Evolutionary conservation across 1,140 invertebrate species (phyloP).

Genomic region (Aphelenchoides besseyi): DNA sequence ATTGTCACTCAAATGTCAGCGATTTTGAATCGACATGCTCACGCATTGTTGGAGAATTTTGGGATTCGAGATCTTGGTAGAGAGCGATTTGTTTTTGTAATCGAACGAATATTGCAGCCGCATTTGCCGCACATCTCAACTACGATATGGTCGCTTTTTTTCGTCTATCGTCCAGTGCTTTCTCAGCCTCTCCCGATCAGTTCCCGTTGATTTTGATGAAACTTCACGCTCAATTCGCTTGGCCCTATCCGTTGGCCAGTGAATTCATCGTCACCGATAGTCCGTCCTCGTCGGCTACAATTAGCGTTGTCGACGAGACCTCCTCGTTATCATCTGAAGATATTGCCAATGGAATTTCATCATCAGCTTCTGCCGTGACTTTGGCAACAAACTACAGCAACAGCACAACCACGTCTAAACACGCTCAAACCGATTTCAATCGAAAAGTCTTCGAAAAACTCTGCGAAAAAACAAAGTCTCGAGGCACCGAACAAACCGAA

Average conservation of each 20-base stretch:
- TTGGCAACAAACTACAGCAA: background rate
- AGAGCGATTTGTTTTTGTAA: conserved; percentile 21
- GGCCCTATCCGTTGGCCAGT: conserved; percentile 55
- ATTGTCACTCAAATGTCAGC: conserved; percentile 29
- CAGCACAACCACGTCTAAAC: background rate
- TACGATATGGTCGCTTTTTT: conserved; percentile 47
- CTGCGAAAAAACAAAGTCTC: conserved; percentile 32
- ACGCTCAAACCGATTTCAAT: conserved; percentile 24
- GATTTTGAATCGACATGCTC: conserved; percentile 42
- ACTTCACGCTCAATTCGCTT: conserved; percentile 58
- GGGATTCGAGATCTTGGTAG: conserved; percentile 56
- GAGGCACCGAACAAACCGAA: conserved; percentile 43
- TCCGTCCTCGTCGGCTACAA: conserved; percentile 16
- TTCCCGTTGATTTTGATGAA: conserved; percentile 58
- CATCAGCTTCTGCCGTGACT: background rate
- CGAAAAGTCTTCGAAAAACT: conserved; percentile 50
- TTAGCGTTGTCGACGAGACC: conserved; percentile 27
- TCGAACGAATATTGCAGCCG: conserved; percentile 43
- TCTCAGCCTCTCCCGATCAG: conserved; percentile 34
- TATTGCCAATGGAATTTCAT: conserved; percentile 3
- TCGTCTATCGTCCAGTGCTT: conserved; percentile 22
- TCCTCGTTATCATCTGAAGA: conserved; percentile 26
- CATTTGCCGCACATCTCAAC: conserved; percentile 52
- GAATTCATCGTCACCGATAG: background rate
- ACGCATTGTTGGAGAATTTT: conserved; percentile 50